Conservation (phyloP, 1,140 invertebrate genomes). For the Bombus waltoni region DNA sequence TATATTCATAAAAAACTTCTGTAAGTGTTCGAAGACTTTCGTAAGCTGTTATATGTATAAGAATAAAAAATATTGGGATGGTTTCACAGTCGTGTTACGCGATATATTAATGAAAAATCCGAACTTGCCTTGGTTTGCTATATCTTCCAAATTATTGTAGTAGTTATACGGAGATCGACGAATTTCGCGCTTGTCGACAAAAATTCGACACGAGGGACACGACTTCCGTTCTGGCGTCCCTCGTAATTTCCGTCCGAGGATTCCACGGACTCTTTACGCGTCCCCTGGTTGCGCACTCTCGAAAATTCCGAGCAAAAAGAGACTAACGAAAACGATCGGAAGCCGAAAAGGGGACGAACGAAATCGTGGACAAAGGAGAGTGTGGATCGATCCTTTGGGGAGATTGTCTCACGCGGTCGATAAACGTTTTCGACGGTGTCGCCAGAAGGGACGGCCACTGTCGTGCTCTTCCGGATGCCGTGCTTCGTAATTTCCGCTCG, state of each 20-base stretch:
- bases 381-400: background rate
- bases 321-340: background rate
- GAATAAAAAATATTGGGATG: too few relatives aligned
- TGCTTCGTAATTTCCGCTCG: constrained; percentile 29
- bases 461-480: background rate
- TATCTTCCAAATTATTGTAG: too few relatives aligned
- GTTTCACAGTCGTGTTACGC: too few relatives aligned
- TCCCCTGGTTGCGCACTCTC: background rate
- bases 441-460: background rate
- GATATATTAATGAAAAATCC: too few relatives aligned
- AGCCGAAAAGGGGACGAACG: too few relatives aligned
- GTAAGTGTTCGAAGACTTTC: too few relatives aligned
- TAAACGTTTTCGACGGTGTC: background rate
- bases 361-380: background rate
- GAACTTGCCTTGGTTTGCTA: background rate
- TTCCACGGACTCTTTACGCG: background rate
- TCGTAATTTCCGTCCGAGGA: background rate
- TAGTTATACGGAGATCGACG: too few relatives aligned
- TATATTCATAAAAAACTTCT: too few relatives aligned
- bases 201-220: background rate
- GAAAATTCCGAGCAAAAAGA: background rate
- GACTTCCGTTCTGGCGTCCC: background rate
- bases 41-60: too few relatives aligned
- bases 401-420: background rate
- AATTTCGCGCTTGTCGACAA: background rate